Percentiles rank a stretch among this genome's conserved stretches.
These are phyloP conservation scores for Spodoptera exigua DNA, from an alignment of 2,888 invertebrate genomes.

Conservation along the genomic window DNA sequence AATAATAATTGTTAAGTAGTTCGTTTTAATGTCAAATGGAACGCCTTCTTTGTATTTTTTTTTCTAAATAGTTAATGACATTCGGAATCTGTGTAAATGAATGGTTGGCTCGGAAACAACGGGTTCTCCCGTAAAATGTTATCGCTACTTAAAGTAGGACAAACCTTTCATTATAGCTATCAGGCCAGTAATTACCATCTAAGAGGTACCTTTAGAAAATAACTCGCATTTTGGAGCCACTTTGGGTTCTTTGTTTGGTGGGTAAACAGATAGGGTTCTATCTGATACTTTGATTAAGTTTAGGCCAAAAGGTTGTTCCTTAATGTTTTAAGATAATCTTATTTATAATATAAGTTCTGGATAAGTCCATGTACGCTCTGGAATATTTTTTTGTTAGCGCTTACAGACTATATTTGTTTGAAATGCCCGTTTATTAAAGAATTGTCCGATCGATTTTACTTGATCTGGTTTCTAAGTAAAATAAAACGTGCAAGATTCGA, in stretches of 20 bases:
- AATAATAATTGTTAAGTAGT: constrained; percentile 20
- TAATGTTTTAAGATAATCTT: constrained; percentile 21
- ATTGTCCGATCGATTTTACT: constrained; percentile 20
- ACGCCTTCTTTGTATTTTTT: constrained; percentile 24
- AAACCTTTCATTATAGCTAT: constrained; percentile 58
- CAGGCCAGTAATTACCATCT: constrained; percentile 52
- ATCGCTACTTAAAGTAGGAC: constrained; percentile 54
- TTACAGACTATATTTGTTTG: constrained; percentile 9
- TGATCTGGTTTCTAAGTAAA: neutral
- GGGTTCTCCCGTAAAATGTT: constrained; percentile 47
- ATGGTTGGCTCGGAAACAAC: constrained; percentile 37
- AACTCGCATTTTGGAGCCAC: constrained; percentile 43
- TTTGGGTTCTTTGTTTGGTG: constrained; percentile 25
- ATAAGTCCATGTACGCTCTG: constrained; percentile 2
- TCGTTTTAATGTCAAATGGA: constrained; percentile 15
- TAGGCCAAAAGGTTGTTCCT: constrained; percentile 18
- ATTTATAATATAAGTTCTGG: constrained; percentile 9
- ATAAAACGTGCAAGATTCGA: too few species aligned
- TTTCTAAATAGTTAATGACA: constrained; percentile 11
- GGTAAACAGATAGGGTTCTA: constrained; percentile 33
- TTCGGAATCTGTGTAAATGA: constrained; percentile 17
- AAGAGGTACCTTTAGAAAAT: constrained; percentile 50
- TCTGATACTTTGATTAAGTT: constrained; percentile 36
- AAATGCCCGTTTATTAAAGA: neutral
- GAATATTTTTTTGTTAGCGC: constrained; percentile 2